These are phyloP conservation scores for Drosophila dunni DNA, from an alignment of 1,140 invertebrate species.

Conservation along the genomic window DNA sequence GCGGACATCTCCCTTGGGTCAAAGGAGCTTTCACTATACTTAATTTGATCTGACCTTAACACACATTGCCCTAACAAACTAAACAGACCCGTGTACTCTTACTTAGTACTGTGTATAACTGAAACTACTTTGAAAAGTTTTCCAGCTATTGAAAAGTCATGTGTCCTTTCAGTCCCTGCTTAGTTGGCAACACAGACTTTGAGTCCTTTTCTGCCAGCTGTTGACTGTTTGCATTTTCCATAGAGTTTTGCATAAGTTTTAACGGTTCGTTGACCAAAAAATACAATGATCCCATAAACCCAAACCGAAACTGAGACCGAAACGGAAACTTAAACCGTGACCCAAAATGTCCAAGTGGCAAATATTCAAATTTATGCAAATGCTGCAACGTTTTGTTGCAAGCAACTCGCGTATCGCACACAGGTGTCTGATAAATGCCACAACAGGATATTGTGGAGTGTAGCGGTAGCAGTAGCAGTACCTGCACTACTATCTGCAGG, in stretches of 20 bases:
- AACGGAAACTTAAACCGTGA: conserved; percentile 7
- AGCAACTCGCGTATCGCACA: conserved; percentile 28
- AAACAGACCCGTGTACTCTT: no score
- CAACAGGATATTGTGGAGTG: conserved; percentile 30
- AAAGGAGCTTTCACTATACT: no score
- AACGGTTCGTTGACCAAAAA: conserved; percentile 33
- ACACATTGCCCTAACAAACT: no score
- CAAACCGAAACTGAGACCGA: not conserved
- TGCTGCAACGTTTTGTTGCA: conserved; percentile 60
- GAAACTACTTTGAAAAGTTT: no score
- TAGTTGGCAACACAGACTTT: no score
- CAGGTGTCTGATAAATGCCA: conserved; percentile 70
- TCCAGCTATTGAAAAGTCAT: no score
- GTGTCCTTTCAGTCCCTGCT: no score
- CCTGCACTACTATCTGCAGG: not conserved
- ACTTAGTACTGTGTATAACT: no score
- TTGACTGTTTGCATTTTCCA: conserved; percentile 29
- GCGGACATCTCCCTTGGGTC: no score
- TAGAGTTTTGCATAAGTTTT: conserved; percentile 62
- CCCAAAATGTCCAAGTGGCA: conserved; percentile 8
- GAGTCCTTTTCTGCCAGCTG: conserved; percentile 18
- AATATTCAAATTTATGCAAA: conserved; percentile 76
- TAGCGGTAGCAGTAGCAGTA: not conserved
- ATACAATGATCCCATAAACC: conserved; percentile 5
- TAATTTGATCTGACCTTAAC: no score